phyloP scores from a whole-genome alignment of 2,797 vertebrate species.

The Xiphophorus birchmanni region DNA sequence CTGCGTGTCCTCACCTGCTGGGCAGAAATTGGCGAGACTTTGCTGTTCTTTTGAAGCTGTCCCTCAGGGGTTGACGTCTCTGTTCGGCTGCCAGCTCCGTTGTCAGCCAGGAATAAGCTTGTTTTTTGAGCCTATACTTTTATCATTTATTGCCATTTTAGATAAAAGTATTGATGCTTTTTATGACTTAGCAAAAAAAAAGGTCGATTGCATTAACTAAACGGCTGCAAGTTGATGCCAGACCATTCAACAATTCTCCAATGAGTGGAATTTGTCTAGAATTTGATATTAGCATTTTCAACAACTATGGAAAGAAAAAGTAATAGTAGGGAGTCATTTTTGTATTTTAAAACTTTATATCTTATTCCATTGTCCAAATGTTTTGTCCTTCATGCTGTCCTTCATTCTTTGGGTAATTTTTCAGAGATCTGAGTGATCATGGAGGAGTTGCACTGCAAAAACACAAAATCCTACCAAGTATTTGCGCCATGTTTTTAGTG shows the following conservation, averaged over 20 bases:
- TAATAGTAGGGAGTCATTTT: not conserved
- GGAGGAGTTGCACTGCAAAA: not conserved
- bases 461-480: not conserved
- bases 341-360: not conserved
- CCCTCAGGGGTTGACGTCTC: constrained; percentile 30
- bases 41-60: constrained; percentile 37
- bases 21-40: constrained; percentile 43
- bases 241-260: not conserved
- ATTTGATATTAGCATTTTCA: not conserved
- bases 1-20: constrained; percentile 47
- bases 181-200: not conserved
- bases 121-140: not conserved
- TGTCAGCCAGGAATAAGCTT: constrained; percentile 14
- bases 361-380: not conserved
- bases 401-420: not conserved
- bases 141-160: constrained; percentile 1
- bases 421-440: not conserved
- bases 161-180: not conserved
- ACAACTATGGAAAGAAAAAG: not conserved
- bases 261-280: not conserved
- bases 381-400: not conserved
- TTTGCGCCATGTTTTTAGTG: not conserved
- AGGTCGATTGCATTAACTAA: too few relatives aligned
- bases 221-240: not conserved
- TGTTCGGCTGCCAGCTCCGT: constrained; percentile 10